A percentile compares a stretch with the other conserved stretches of the same genome.
Conservation (phyloP, 2,888 invertebrate species). For the Ceramica pisi region DNA sequence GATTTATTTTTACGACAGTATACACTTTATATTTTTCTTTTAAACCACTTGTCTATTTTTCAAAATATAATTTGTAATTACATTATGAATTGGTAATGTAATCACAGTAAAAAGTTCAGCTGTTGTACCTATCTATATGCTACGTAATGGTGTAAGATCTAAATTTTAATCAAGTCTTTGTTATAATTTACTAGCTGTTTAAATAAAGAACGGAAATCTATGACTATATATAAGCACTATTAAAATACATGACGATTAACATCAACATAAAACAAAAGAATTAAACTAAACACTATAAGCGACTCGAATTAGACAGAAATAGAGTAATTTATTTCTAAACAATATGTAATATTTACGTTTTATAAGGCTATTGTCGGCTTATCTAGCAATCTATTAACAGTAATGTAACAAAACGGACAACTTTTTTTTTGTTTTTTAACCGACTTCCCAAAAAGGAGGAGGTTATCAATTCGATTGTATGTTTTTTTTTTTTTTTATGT, state of each 20-base stretch:
- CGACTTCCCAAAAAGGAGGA: too few relatives aligned
- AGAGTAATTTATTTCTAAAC: constrained; percentile 28
- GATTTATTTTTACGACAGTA: constrained; percentile 36
- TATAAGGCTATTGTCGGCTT: constrained; percentile 16
- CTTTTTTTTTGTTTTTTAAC: neutral
- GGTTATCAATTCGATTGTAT: too few relatives aligned
- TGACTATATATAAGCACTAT: neutral
- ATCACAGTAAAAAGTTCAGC: neutral
- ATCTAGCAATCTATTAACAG: neutral
- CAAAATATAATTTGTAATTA: too few relatives aligned
- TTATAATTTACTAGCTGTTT: neutral
- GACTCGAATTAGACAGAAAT: constrained; percentile 1
- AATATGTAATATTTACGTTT: constrained; percentile 21
- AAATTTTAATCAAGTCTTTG: neutral
- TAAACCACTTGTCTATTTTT: neutral
- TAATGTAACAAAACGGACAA: neutral
- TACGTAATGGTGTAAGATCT: neutral
- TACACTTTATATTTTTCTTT: constrained; percentile 37
- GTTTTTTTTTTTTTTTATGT: too few relatives aligned
- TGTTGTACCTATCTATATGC: neutral
- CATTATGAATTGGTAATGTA: too few relatives aligned
- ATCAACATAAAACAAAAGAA: constrained; percentile 48
- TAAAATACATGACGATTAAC: constrained; percentile 21
- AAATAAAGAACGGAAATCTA: neutral
- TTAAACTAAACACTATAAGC: constrained; percentile 30